phyloP scores from a whole-genome alignment of 2,113 vertebrate species.

The Hippocampus barbouri region DNA sequence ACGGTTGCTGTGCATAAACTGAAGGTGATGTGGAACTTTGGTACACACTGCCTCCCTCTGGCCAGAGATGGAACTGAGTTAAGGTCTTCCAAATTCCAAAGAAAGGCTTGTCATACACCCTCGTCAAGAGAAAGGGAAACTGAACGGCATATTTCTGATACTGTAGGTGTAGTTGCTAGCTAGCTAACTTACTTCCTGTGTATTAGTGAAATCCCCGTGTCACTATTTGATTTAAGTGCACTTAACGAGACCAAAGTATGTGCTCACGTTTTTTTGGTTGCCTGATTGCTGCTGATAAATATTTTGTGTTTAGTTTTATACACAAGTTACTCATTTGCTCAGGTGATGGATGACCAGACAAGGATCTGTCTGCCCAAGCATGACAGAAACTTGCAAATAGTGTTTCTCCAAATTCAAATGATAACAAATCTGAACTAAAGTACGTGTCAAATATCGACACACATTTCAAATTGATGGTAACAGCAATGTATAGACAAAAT shows the following conservation, averaged over 20 bases:
- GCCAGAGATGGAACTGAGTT: slow-evolving; percentile 14
- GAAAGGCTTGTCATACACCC: not conserved
- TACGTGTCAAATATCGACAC: too few relatives aligned
- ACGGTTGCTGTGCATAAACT: not conserved
- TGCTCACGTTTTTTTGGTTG: not conserved
- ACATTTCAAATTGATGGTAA: too few relatives aligned
- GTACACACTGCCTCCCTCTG: slow-evolving; percentile 43
- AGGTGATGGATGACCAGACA: too few relatives aligned
- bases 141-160: not conserved
- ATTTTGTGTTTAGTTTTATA: not conserved
- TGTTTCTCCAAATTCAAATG: too few relatives aligned
- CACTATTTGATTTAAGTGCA: not conserved
- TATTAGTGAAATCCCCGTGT: not conserved
- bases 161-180: too few relatives aligned
- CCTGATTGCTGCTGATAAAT: too few relatives aligned
- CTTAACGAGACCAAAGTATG: not conserved
- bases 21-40: not conserved
- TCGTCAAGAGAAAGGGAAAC: not conserved
- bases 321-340: too few relatives aligned
- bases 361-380: too few relatives aligned
- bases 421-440: too few relatives aligned
- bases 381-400: too few relatives aligned
- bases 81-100: not conserved
- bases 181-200: not conserved
- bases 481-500: too few relatives aligned